A percentile compares a stretch with the other conserved stretches of the same genome.
phyloP scores from a whole-genome alignment of 2,797 vertebrate genomes.

The Myripristis murdjan region DNA sequence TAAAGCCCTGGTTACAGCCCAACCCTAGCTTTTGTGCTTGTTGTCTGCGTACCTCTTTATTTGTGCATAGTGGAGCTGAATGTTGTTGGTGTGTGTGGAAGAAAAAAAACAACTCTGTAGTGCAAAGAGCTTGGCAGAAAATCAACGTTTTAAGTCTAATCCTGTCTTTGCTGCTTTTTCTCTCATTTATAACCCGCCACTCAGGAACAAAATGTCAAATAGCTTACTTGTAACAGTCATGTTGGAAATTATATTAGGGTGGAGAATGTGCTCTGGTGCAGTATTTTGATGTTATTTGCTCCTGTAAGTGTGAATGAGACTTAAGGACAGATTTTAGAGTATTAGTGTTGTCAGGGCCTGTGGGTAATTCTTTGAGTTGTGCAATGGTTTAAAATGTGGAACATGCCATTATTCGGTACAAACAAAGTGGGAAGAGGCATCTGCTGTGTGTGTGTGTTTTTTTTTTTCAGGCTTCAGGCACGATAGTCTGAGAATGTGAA shows the following conservation, averaged over 20 bases:
- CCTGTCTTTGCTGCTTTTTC: constrained; percentile 23
- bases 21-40: constrained; percentile 58
- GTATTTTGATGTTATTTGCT: constrained; percentile 51
- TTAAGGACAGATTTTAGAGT: constrained; percentile 38
- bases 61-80: constrained; percentile 50
- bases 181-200: constrained; percentile 26
- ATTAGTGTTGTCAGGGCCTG: constrained; percentile 63
- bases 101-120: constrained; percentile 49
- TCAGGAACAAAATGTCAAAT: constrained; percentile 41
- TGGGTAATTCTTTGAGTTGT: constrained; percentile 54
- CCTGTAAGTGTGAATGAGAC: constrained; percentile 43
- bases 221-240: constrained; percentile 46
- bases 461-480: constrained; percentile 39
- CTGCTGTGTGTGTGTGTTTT: constrained; percentile 1
- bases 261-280: constrained; percentile 26
- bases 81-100: constrained; percentile 29
- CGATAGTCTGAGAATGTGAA: constrained; percentile 58
- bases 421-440: constrained; percentile 52
- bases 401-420: constrained; percentile 65
- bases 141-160: constrained; percentile 48
- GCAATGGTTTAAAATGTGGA: constrained; percentile 63
- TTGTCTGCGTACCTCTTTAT: constrained; percentile 63
- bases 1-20: constrained; percentile 90
- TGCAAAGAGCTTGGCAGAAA: constrained; percentile 45
- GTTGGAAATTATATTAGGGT: constrained; percentile 45